Conservation (phyloP, 2,888 invertebrate genomes). For the Colletes collaris region DNA sequence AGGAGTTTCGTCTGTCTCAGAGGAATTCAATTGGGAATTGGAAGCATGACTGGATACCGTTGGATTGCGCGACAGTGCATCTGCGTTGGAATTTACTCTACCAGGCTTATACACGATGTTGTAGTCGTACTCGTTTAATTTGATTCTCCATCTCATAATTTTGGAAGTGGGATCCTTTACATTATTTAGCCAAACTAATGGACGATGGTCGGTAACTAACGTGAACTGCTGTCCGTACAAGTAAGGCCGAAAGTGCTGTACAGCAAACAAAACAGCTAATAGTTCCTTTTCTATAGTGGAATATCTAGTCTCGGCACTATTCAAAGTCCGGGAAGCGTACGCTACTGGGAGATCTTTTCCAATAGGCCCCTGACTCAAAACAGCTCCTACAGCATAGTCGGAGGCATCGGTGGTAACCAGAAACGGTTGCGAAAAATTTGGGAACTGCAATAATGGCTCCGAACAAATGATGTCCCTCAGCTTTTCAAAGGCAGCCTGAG, state of each 20-base stretch:
- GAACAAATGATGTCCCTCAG: not conserved
- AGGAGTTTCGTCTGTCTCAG: too few species aligned
- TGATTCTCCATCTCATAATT: too few species aligned
- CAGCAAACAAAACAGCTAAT: not conserved
- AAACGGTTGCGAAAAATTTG: not conserved
- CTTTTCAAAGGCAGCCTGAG: not conserved
- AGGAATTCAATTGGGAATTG: too few species aligned
- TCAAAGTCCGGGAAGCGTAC: not conserved
- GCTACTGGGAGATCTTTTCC: not conserved
- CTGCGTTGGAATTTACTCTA: too few species aligned
- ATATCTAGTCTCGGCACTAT: not conserved
- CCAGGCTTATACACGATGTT: not conserved
- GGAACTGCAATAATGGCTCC: not conserved
- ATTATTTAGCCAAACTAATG: not conserved
- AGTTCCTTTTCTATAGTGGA: not conserved
- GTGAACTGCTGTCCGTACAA: conserved; percentile 4
- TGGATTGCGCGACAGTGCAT: too few species aligned
- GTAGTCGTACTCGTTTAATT: not conserved
- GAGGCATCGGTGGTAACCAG: not conserved
- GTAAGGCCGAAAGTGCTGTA: not conserved
- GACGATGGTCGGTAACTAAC: not conserved
- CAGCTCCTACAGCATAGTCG: not conserved
- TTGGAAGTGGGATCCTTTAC: not conserved
- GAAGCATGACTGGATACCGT: too few species aligned
- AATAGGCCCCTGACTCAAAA: not conserved